Percentiles rank a stretch among this genome's conserved stretches.
These are phyloP conservation scores for Atrichornis clamosus DNA, from an alignment of 2,113 vertebrate genomes.

Conservation along the genomic window DNA sequence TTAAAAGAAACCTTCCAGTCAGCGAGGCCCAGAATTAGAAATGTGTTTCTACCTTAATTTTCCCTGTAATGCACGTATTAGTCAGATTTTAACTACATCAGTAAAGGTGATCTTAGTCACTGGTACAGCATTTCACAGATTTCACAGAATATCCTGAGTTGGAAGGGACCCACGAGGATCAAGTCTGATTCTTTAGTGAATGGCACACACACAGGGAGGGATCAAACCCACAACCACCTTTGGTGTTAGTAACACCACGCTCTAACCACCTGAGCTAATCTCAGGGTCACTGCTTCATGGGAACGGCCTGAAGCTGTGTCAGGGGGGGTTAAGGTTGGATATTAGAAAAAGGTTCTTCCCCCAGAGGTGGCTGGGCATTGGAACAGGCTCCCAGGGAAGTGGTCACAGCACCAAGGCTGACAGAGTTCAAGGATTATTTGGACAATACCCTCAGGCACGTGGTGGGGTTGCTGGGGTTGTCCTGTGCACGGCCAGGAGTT, in stretches of 20 bases:
- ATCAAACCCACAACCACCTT: neutral
- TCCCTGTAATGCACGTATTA: neutral
- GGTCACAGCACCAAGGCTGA: neutral
- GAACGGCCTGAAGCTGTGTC: neutral
- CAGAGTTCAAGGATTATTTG: neutral
- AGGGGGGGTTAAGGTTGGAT: neutral
- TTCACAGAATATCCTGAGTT: neutral
- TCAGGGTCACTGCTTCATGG: neutral
- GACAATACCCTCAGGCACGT: neutral
- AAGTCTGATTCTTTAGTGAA: neutral
- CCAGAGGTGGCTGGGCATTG: neutral
- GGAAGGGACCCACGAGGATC: neutral
- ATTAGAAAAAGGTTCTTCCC: neutral
- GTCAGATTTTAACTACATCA: neutral
- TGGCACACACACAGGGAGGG: neutral
- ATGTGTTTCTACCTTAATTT: neutral
- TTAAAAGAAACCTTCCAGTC: slow-evolving; percentile 3
- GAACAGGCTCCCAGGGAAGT: neutral
- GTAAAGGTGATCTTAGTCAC: neutral
- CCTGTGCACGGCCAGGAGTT: neutral
- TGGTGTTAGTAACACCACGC: neutral
- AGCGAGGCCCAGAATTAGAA: neutral
- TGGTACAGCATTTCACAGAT: neutral
- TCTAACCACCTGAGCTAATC: neutral
- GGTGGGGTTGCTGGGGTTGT: no score